A percentile compares a stretch with the other conserved stretches of the same genome.
These are phyloP conservation scores for Leptinotarsa undecemlineata DNA, from an alignment of 1,140 invertebrate genomes.

Conservation along the genomic window DNA sequence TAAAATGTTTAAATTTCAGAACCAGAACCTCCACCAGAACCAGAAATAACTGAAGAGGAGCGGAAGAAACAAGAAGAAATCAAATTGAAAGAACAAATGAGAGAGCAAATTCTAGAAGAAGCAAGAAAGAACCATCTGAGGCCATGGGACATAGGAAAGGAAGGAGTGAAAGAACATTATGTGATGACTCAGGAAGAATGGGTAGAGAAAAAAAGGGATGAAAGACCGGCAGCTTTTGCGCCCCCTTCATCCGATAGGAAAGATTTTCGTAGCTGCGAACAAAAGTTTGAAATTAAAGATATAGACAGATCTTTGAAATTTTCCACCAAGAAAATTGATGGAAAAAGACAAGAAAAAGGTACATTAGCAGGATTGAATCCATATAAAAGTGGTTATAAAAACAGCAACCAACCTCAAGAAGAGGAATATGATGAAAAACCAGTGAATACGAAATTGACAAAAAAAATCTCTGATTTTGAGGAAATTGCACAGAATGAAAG, in stretches of 20 bases:
- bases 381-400: neutral
- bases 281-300: constrained; percentile 32
- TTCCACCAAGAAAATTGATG: constrained; percentile 42
- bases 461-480: neutral
- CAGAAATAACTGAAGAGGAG: constrained; percentile 54
- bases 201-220: constrained; percentile 71
- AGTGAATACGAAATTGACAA: neutral
- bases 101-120: constrained; percentile 43
- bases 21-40: constrained; percentile 58
- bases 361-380: neutral
- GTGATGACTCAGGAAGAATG: constrained; percentile 80
- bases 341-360: constrained; percentile 15
- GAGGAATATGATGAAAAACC: neutral
- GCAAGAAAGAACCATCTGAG: constrained; percentile 62
- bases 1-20: constrained; percentile 50
- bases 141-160: constrained; percentile 72
- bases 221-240: constrained; percentile 72
- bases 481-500: constrained; percentile 12
- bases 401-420: neutral
- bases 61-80: constrained; percentile 54
- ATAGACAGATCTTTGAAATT: constrained; percentile 48
- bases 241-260: constrained; percentile 54
- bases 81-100: constrained; percentile 37
- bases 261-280: constrained; percentile 50
- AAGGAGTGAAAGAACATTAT: constrained; percentile 60